Percentiles rank a stretch among this genome's conserved stretches.
phyloP scores from a whole-genome alignment of 2,888 invertebrate genomes.

The Parnassius apollo region DNA sequence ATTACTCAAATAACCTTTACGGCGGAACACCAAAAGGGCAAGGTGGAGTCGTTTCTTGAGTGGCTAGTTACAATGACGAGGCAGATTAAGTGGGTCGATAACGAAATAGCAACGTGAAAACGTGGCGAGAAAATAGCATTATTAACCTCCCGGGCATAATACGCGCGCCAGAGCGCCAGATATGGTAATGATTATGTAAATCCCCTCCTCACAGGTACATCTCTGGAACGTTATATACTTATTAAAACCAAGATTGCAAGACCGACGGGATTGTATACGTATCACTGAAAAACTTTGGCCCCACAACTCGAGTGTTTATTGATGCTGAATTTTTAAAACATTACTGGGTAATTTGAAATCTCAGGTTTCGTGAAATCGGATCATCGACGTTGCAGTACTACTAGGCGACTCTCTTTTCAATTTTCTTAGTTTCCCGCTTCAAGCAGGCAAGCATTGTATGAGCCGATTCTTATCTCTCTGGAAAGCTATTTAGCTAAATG shows the following conservation, averaged over 20 bases:
- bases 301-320: conserved; percentile 62
- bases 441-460: conserved; percentile 77
- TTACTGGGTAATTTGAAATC: conserved; percentile 65
- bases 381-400: conserved; percentile 69
- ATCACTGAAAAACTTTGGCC: conserved; percentile 67
- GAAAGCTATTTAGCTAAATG: conserved; percentile 81
- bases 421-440: conserved; percentile 78
- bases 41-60: conserved; percentile 62
- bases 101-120: conserved; percentile 79
- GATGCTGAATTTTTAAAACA: conserved; percentile 69
- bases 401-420: conserved; percentile 79
- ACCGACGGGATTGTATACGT: conserved; percentile 57
- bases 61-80: conserved; percentile 78
- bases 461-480: conserved; percentile 78
- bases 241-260: conserved; percentile 79
- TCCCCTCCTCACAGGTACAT: conserved; percentile 78
- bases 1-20: conserved; percentile 23
- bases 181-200: conserved; percentile 82
- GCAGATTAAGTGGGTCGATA: conserved; percentile 77
- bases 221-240: conserved; percentile 78
- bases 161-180: conserved; percentile 79
- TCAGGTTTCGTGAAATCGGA: conserved; percentile 74
- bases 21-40: conserved; percentile 45
- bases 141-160: conserved; percentile 81
- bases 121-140: conserved; percentile 81